Evolutionary conservation across 2,888 invertebrate genomes (phyloP), one percentile per base, ranked within the genome.

Genomic region (Cynaeus angustus): DNA sequence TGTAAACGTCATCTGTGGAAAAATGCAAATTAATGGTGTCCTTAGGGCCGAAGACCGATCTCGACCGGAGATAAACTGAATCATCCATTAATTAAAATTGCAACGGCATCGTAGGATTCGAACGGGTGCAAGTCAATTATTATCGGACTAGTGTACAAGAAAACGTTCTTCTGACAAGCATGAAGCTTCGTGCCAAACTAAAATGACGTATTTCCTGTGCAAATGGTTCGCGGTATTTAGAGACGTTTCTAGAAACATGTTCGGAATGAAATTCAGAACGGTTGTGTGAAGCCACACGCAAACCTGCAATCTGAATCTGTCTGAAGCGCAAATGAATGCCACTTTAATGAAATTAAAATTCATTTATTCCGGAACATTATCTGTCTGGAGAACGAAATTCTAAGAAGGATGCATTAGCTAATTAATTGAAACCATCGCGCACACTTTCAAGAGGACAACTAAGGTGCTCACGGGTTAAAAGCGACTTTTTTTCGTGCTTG

Each of bases 271-370:
- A 37, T 66, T 38, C 14, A 56, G 48, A 56, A 46, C 26, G 30
- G 37, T 45, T 55, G 21, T 48, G 46, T 28, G 50, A 59, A 58
- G 52, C 66, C 59, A 67, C 83, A 83, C 83, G 83, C 83, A 78
- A 83, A 81, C 80, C 75, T 72, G 82, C 82, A 83, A 83, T 83
- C 83, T 83, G 81, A 81, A 82, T 82, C 80, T 78, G 81, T 82
- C 81, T 77, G 80, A 77, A 71, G 80, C 70, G 80, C 79, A 79
- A 82, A 82, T 81, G 80, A 81, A 79, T 77, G 77, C 80, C 81
- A 80, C 83, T 83, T 83, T 84, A 84, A 84, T 83, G 83, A 85
- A 84, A 85, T 84, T 85, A 84, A 84, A 84, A 85, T 84, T 84
- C 84, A 84, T 85, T 84, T 84, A 84, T 84, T 83, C 84, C 80